A percentile compares a stretch with the other conserved stretches of the same genome.
Evolutionary conservation across 2,113 vertebrate genomes (phyloP).

Genomic region (Aepyceros melampus): DNA sequence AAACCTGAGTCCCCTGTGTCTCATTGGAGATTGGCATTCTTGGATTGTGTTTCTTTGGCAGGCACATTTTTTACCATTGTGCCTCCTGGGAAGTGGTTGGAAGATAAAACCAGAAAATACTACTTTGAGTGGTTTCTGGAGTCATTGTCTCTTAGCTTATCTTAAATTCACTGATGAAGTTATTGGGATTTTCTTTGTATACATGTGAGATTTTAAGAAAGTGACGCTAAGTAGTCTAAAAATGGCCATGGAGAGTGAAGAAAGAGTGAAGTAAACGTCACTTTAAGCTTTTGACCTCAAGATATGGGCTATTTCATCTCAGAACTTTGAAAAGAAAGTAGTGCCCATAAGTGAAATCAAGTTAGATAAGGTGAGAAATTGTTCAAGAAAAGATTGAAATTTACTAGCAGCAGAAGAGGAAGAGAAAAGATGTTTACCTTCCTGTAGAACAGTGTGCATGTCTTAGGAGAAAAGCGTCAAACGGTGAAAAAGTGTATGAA

Average conservation of each 20-base stretch:
- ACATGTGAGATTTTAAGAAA: background rate
- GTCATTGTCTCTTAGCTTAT: background rate
- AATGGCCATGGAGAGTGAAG: background rate
- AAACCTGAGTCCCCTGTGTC: background rate
- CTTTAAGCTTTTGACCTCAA: background rate
- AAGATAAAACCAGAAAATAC: background rate
- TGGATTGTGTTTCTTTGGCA: background rate
- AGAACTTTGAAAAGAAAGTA: background rate
- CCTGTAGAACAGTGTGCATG: background rate
- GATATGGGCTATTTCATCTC: background rate
- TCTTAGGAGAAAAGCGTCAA: background rate
- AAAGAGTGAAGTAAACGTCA: background rate
- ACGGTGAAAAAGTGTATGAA: too few relatives aligned
- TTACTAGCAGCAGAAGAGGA: background rate
- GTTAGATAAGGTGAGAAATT: background rate
- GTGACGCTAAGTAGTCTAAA: background rate
- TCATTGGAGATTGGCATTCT: background rate
- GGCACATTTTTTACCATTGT: background rate
- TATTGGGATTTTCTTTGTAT: background rate
- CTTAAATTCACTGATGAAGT: background rate
- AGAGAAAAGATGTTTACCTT: background rate
- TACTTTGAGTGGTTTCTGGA: background rate
- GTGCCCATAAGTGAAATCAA: background rate
- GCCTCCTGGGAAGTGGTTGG: background rate
- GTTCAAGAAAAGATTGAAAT: background rate